These are phyloP conservation scores for Theristicus caerulescens DNA, from an alignment of 2,113 vertebrate species.

Conservation along the genomic window DNA sequence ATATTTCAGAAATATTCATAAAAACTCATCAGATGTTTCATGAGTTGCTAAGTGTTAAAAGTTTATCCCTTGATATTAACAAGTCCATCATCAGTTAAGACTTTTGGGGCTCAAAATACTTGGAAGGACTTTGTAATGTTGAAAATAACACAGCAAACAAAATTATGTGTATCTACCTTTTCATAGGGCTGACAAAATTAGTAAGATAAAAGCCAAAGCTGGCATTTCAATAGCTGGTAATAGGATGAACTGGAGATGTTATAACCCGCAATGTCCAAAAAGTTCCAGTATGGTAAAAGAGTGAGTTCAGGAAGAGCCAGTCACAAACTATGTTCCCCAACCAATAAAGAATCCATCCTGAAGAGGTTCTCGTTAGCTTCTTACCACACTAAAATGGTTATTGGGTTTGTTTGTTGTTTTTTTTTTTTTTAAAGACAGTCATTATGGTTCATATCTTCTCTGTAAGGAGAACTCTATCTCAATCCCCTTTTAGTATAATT, in stretches of 20 bases:
- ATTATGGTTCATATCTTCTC: not conserved
- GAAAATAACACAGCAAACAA: not conserved
- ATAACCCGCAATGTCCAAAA: not conserved
- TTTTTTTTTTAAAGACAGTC: not conserved
- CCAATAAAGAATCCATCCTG: not conserved
- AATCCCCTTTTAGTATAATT: not conserved
- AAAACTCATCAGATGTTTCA: not conserved
- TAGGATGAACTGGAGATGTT: not conserved
- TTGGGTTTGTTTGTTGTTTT: not conserved
- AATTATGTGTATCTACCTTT: not conserved
- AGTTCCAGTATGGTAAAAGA: not conserved
- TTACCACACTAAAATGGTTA: not conserved
- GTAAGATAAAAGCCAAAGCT: not conserved
- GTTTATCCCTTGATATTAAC: not conserved
- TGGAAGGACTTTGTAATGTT: not conserved
- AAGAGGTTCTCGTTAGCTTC: not conserved
- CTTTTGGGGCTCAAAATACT: not conserved
- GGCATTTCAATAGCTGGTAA: not conserved
- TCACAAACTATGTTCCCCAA: not conserved
- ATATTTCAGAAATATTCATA: not conserved
- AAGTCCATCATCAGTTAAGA: not conserved
- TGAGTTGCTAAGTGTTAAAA: not conserved
- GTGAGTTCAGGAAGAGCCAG: not conserved
- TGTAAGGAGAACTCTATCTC: not conserved
- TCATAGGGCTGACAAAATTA: not conserved